Base-by-base conservation (phyloP, 2,888 invertebrate genomes). In the Polydrusus pterygomalis region DNA sequence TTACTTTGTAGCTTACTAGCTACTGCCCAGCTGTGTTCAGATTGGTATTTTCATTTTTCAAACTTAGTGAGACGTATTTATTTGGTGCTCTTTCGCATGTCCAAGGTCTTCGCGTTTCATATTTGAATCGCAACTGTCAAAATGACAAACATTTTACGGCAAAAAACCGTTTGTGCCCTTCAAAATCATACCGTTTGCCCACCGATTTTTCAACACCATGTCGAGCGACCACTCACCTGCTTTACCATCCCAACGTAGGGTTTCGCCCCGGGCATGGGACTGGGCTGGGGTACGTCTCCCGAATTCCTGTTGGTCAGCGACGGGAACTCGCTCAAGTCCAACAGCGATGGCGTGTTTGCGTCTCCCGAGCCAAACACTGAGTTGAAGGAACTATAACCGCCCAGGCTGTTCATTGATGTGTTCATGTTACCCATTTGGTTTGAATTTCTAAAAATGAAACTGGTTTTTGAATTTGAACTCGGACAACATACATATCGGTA, bases 171-270 rank as follows among this genome's bases (percentile, higher is more conserved):
- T n/a, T n/a, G n/a, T n/a, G n/a, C n/a, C n/a, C n/a, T n/a, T n/a
- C n/a, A n/a, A n/a, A n/a, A n/a, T n/a, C n/a, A n/a, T n/a, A n/a
- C n/a, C n/a, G n/a, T n/a, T n/a, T n/a, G n/a, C n/a, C n/a, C n/a
- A n/a, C n/a, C n/a, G n/a, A n/a, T n/a, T n/a, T 25, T 25, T 25
- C 5, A 25, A 25, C 25, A 25, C 25, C 15, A 45, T 13, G 3
- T 43, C 18, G 6, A 51, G 10, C 13, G 3, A 18, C 11, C 56
- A 62, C 74, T 67, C 56, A 79, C 79, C 78, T 82, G 82, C 89
- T 97, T 97, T 83, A 97, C 96, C 96, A 97, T 96, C 87, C 96
- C 96, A 89, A 96, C 96, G 91, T 96, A 96, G 88, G 96, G 96
- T 91, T 96, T 96, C 89, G 95, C 94, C 88, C 96, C 96, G 81